Evolutionary conservation across 2,888 invertebrate species (phyloP).

Genomic region (Dasysyrphus tricinctus): DNA sequence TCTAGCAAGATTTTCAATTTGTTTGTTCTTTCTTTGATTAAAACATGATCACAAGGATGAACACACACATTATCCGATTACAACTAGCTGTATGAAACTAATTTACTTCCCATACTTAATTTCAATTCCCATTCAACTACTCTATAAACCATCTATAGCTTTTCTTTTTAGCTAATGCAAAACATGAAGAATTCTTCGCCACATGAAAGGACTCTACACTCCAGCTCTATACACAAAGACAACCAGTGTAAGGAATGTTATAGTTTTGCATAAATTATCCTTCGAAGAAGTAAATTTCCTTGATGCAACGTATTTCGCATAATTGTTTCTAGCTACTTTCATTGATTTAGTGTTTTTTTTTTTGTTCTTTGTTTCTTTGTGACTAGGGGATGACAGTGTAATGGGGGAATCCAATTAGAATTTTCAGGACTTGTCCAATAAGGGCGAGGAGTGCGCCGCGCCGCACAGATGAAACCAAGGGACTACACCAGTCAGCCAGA

Average conservation of each 20-base stretch:
- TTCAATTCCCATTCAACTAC: slow-evolving; percentile 13
- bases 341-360: slow-evolving; percentile 12
- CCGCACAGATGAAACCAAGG: slow-evolving; percentile 15
- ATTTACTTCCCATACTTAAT: slow-evolving; percentile 62
- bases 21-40: slow-evolving; percentile 9
- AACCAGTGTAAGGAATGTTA: slow-evolving; percentile 37
- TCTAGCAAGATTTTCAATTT: neutral
- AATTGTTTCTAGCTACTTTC: slow-evolving; percentile 58
- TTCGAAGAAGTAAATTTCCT: slow-evolving; percentile 49
- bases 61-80: slow-evolving; percentile 49
- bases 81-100: slow-evolving; percentile 58
- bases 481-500: slow-evolving; percentile 24
- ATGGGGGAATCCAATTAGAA: slow-evolving; percentile 58
- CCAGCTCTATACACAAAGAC: slow-evolving; percentile 19
- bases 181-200: neutral
- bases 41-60: slow-evolving; percentile 34
- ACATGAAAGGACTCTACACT: slow-evolving; percentile 25
- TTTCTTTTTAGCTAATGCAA: neutral
- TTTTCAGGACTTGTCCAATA: slow-evolving; percentile 53
- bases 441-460: neutral
- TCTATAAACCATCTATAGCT: neutral
- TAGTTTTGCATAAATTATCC: slow-evolving; percentile 71
- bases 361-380: neutral
- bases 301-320: slow-evolving; percentile 62
- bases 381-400: slow-evolving; percentile 16